Base-by-base conservation (phyloP, 2,113 vertebrate species). In the Ceuthmochares aereus region DNA sequence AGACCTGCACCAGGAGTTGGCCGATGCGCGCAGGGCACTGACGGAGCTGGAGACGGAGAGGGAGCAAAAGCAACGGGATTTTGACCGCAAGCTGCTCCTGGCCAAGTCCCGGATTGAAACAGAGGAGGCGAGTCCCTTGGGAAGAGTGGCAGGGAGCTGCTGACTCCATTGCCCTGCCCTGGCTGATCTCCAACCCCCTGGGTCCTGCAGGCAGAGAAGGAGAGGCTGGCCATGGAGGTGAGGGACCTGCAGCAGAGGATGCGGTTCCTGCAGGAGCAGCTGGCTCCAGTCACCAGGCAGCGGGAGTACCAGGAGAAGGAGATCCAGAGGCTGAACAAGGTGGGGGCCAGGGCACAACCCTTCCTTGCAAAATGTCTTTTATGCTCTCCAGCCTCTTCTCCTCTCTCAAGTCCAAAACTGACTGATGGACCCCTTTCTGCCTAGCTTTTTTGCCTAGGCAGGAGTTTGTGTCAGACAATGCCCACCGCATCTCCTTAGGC, bases 71-170 rank as follows among this genome's bases (percentile, higher is more conserved):
- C 99, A 99, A 97, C 97, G 99, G 0, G 99, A 99, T 97, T 99
- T 99, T 10, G 99, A 99, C 97, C 99, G 99, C 95, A 99, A 99
- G 92, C 98, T 99, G 83, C 98, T 99, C 51, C 97, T 99, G 88
- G 99, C 99, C 79, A 99, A 99, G 97, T 99, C 99, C 89, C 99
- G 99, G 96, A 99, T 99, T 3, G 99, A 99, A 95, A 99, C 98
- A 18, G 99, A 99, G 51, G 99, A 99, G 99, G 99, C 87, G 37
- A 98, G 96, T 95, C 29, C 58, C 30, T 32, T 3, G 19, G 42
- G 51, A 63, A 51, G 70, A 22, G 45, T 13, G 11, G 6, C 11
- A 4, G 79, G 60, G 52, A 87, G 40, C 43, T 81, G 51, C 37
- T 7, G 16, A 37, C 70, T 32, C 82, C 19, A 1, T 54, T 1